These are phyloP conservation scores for Drosophila tropicalis DNA, from an alignment of 1,140 invertebrate genomes.

Conservation along the genomic window DNA sequence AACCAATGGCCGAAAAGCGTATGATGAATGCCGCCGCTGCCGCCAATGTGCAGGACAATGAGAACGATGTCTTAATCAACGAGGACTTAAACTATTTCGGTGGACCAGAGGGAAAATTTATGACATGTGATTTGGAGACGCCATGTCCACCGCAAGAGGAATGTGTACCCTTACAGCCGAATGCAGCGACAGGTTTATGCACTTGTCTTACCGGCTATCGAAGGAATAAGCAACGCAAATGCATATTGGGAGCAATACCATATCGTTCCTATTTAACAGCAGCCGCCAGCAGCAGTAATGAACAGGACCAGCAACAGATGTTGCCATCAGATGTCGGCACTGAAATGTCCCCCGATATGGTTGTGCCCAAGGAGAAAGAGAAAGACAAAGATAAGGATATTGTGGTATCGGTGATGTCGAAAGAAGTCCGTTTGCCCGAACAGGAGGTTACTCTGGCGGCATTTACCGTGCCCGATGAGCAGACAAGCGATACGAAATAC, in stretches of 20 bases:
- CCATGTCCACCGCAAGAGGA: slow-evolving; percentile 87
- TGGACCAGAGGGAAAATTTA: slow-evolving; percentile 63
- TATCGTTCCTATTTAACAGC: slow-evolving; percentile 50
- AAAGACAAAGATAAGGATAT: slow-evolving; percentile 84
- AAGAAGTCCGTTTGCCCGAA: slow-evolving; percentile 88
- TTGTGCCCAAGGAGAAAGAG: slow-evolving; percentile 57
- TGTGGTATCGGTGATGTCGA: slow-evolving; percentile 90
- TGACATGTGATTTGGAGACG: slow-evolving; percentile 83
- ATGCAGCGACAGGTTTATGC: slow-evolving; percentile 87
- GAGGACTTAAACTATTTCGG: slow-evolving; percentile 72
- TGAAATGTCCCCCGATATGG: slow-evolving; percentile 49
- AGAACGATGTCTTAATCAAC: slow-evolving; percentile 82
- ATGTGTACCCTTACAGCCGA: slow-evolving; percentile 85
- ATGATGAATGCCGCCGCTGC: slow-evolving; percentile 68
- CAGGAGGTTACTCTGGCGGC: slow-evolving; percentile 91
- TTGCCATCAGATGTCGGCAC: slow-evolving; percentile 43
- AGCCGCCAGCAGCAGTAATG: slow-evolving; percentile 43
- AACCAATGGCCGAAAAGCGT: slow-evolving; percentile 71
- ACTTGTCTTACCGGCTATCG: slow-evolving; percentile 86
- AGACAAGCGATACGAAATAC: slow-evolving; percentile 89
- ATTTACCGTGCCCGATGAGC: slow-evolving; percentile 90
- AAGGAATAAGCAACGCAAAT: slow-evolving; percentile 84
- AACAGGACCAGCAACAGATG: slow-evolving; percentile 14
- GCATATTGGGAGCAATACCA: slow-evolving; percentile 71
- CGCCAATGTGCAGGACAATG: slow-evolving; percentile 61